Evolutionary conservation across 2,113 vertebrate genomes (phyloP).

Genomic region (Pelecanoides urinatrix): DNA sequence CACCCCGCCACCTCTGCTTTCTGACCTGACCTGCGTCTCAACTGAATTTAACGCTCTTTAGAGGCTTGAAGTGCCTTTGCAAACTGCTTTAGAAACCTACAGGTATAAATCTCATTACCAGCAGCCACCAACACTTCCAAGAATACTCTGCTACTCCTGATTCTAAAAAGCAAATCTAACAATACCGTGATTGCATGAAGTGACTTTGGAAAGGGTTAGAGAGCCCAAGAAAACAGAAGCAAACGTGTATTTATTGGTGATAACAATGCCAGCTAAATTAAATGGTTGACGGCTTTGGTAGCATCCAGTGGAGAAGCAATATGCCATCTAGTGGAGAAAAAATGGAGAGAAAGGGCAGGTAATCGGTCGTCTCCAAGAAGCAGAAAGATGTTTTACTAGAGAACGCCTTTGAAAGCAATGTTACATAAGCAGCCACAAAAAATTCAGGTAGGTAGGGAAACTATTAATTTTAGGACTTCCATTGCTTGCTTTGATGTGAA

Average conservation of each 20-base stretch:
- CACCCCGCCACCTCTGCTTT: neutral
- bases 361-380: neutral
- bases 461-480: neutral
- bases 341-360: neutral
- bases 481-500: neutral
- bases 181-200: accelerated
- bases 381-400: neutral
- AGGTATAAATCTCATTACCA: neutral
- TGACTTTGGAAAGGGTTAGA: neutral
- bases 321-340: slow-evolving; percentile 48
- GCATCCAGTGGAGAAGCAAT: neutral
- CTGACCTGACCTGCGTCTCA: neutral
- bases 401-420: neutral
- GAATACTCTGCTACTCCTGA: neutral
- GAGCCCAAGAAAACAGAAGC: neutral
- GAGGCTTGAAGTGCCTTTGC: neutral
- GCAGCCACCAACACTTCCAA: neutral
- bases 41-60: neutral
- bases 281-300: neutral
- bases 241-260: accelerated
- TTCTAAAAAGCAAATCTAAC: neutral
- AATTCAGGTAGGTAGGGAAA: neutral
- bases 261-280: neutral
- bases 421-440: neutral
- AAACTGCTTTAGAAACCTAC: neutral